These are phyloP conservation scores for Geococcyx californianus DNA, from an alignment of 2,113 vertebrate genomes.

Conservation along the genomic window DNA sequence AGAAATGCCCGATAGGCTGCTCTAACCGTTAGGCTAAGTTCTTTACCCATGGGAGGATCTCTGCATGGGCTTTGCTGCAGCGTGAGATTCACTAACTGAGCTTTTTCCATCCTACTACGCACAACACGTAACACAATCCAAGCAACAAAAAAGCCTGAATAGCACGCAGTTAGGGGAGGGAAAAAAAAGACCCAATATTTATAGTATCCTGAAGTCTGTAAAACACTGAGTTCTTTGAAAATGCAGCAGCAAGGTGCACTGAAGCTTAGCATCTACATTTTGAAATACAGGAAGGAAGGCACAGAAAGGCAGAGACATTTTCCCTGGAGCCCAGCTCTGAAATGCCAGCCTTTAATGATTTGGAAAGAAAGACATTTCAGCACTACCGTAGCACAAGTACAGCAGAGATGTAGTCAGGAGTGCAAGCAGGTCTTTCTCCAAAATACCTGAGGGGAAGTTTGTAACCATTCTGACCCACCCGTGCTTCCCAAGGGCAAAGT, in stretches of 20 bases:
- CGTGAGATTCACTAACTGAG: not conserved
- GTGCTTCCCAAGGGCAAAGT: conserved; percentile 34
- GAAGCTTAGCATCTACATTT: conserved; percentile 17
- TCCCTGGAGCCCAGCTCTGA: conserved; percentile 54
- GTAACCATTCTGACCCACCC: not conserved
- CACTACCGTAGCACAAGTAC: not conserved
- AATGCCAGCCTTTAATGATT: conserved; percentile 64
- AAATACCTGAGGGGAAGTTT: conserved; percentile 37
- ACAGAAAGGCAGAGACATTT: not conserved
- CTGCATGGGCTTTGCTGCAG: not conserved
- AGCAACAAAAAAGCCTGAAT: not conserved
- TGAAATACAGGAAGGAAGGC: not conserved
- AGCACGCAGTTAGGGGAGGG: not conserved
- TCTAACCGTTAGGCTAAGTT: not conserved
- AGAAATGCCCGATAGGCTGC: not conserved
- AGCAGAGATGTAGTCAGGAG: not conserved
- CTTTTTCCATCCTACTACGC: not conserved
- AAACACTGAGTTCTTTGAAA: not conserved
- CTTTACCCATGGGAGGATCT: not conserved
- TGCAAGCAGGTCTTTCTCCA: conserved; percentile 8
- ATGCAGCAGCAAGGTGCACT: conserved; percentile 4
- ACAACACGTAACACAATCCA: not conserved
- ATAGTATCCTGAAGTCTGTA: conserved; percentile 21
- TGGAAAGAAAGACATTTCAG: conserved; percentile 71
- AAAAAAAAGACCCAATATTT: not conserved